Percentiles rank a stretch among this genome's conserved stretches.
Conservation (phyloP, 2,113 vertebrate genomes). For the Clarias gariepinus region DNA sequence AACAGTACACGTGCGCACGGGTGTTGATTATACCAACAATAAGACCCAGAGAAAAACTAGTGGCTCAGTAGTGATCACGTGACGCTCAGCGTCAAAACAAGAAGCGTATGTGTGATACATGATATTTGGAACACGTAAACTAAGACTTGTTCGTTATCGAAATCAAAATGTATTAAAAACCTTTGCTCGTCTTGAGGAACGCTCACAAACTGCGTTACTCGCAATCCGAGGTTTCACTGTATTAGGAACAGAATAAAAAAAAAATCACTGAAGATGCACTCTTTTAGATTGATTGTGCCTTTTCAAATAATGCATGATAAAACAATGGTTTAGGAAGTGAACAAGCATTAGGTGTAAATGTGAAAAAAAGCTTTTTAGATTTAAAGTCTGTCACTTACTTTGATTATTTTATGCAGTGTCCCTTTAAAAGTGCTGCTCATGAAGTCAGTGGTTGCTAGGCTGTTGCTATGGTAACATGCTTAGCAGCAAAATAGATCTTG, state of each 20-base stretch:
- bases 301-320: background rate
- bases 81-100: too few relatives aligned
- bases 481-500: slow-evolving; percentile 46
- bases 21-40: too few relatives aligned
- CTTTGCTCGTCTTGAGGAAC: too few relatives aligned
- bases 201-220: too few relatives aligned
- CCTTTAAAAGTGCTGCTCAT: slow-evolving; percentile 25
- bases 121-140: too few relatives aligned
- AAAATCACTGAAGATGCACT: background rate
- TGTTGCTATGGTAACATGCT: slow-evolving; percentile 37
- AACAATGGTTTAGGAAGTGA: background rate
- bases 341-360: background rate
- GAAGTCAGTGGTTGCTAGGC: slow-evolving; percentile 29
- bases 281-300: background rate
- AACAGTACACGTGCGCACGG: too few relatives aligned
- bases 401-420: slow-evolving; percentile 58
- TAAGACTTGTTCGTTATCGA: too few relatives aligned
- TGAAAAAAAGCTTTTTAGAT: slow-evolving; percentile 53
- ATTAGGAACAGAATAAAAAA: background rate
- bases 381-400: slow-evolving; percentile 63
- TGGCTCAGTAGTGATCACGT: too few relatives aligned
- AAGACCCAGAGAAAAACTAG: too few relatives aligned
- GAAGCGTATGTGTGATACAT: too few relatives aligned
- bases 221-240: too few relatives aligned
- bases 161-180: too few relatives aligned